A percentile compares a stretch with the other conserved stretches of the same genome.
These are phyloP conservation scores for Steatornis caripensis DNA, from an alignment of 2,113 vertebrate genomes.

Conservation along the genomic window DNA sequence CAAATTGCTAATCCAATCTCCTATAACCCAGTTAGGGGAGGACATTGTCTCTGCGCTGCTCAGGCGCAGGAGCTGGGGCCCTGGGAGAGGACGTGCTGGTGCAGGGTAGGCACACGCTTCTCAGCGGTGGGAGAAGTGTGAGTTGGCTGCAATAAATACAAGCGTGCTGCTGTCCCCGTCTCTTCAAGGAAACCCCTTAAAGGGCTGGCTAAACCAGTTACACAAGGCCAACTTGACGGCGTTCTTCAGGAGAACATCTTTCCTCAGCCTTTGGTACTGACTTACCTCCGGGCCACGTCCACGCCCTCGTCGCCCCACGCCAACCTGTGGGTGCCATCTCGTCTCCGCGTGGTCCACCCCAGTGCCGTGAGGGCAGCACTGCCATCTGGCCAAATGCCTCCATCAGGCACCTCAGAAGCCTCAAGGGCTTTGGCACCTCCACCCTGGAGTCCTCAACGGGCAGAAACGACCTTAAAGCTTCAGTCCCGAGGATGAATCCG, in stretches of 20 bases:
- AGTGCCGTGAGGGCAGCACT: background rate
- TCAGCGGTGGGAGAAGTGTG: background rate
- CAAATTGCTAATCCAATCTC: conserved; percentile 89
- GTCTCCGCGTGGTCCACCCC: background rate
- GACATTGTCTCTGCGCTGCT: conserved; percentile 33
- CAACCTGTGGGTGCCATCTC: background rate
- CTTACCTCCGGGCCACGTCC: background rate
- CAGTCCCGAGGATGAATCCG: background rate
- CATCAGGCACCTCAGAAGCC: background rate
- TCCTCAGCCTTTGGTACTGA: background rate
- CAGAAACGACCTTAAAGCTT: background rate
- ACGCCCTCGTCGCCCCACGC: background rate
- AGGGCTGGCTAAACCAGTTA: background rate
- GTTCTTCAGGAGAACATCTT: background rate
- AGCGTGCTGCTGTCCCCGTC: background rate
- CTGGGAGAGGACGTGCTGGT: background rate
- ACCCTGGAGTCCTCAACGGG: background rate
- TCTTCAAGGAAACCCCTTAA: background rate
- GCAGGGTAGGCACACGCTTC: background rate
- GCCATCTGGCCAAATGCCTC: background rate
- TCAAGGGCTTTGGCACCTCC: background rate
- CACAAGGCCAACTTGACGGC: background rate
- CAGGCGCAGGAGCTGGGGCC: background rate
- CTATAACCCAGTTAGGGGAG: conserved; percentile 81
- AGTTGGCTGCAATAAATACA: background rate